Conservation (phyloP, 2,113 vertebrate species). For the Pogonocichla stellata region DNA sequence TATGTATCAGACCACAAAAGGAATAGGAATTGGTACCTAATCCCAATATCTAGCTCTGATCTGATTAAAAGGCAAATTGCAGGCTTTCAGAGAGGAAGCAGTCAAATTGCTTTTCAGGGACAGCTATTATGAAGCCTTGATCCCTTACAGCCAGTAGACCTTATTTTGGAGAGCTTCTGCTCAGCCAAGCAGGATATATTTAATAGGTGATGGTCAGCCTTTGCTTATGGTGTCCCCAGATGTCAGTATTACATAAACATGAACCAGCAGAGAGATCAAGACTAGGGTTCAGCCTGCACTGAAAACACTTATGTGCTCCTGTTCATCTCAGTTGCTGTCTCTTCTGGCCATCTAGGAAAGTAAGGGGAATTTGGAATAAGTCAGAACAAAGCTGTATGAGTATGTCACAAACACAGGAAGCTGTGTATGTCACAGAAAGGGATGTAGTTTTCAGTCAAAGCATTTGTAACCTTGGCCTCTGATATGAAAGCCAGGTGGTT, state of each 20-base stretch:
- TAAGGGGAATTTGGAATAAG: not conserved
- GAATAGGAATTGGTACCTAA: not conserved
- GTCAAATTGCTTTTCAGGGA: not conserved
- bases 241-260: not conserved
- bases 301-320: not conserved
- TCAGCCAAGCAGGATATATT: not conserved
- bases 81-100: not conserved
- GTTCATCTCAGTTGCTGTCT: not conserved
- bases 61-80: not conserved
- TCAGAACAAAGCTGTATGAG: not conserved
- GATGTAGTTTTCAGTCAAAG: not conserved
- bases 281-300: not conserved
- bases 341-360: not conserved
- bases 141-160: not conserved
- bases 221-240: rapidly evolving
- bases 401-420: not conserved
- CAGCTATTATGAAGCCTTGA: not conserved
- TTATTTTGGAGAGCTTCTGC: not conserved
- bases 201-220: not conserved
- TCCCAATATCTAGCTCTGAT: not conserved
- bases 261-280: not conserved
- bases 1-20: not conserved
- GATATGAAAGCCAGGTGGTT: not conserved
- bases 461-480: not conserved
- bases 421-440: not conserved